Evolutionary conservation across 2,797 vertebrate species (phyloP), one percentile per base, ranked within the genome.

Genomic region (Microcaecilia unicolor): DNA sequence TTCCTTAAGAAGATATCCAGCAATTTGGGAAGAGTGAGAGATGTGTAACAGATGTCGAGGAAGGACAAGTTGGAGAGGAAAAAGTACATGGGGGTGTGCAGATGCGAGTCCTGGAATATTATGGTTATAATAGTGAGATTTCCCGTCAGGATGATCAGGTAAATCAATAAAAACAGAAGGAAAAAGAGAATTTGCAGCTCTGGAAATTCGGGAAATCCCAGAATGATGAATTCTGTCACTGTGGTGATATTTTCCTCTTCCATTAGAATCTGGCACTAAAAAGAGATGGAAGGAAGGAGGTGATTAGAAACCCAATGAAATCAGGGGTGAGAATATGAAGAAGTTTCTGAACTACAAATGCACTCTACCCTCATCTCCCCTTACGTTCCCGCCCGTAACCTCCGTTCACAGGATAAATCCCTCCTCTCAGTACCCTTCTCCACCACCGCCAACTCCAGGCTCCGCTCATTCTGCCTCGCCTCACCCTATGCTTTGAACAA

Each of bases 61-160:
- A 79, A 47, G 17, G 74, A 76, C 25, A 78, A 64, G 22, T 64
- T 58, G 22, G 69, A 72, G 3, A 79, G 61, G 25, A 77, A 73
- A 30, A 61, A 70, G 37, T 77, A 76, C 70, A 74, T 72, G 9
- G 70, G 67, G 2, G 31, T 49, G n/a, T 44, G 53, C 8, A 78
- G 53, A 4, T 14, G n/a, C 17, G 33, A 4, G 14, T 74, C 53
- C 14, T 52, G 6, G 3, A 46, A 25, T 35, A 71, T 30, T 0
- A 69, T 55, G 1, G 70, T 44, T 8, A 70, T 53, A 52, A 74
- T 58, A 14, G 61, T 46, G 9, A 52, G 17, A 23, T 76, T 77
- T 16, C 72, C 57, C 8, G 15, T 34, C 2, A 69, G 4, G 1
- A 72, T 63, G 38, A 77, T 25, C 17, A 24, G 14, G n/a, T 68